Base-by-base conservation (phyloP, 1,140 invertebrate genomes). In the Drosophila ohnishii region DNA sequence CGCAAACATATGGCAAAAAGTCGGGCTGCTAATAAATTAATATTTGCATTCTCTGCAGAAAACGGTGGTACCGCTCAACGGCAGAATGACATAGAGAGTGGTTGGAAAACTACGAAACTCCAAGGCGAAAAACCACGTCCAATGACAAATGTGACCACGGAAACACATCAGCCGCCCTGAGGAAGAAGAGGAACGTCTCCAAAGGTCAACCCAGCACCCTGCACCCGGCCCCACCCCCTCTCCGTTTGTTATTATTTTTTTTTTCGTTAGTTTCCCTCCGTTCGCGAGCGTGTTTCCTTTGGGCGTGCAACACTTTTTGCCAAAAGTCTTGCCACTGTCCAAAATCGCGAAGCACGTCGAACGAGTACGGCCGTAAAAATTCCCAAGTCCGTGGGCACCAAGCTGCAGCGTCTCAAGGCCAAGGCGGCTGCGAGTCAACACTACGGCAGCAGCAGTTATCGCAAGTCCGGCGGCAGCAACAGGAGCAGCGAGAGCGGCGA, bases 391-490 rank as follows among this genome's bases (percentile, higher is more conserved):
- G 73, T 76, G 80, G 82, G 79, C 76, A 86, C 85, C 50, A 90
- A 89, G 75, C 82, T 90, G 75, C 89, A 90, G 73, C 90, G 90
- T 81, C 89, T 90, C 55, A 90, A 90, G 76, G 89, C 89, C 80
- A 90, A 90, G 77, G 89, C 87, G 76, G 84, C 89, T 80, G 89
- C 84, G 64, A 86, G 79, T 81, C 81, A 90, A 80, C 87, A 72
- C 47, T 85, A 78, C 80, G 84, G 77, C 67, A 50, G 77, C 67
- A 67, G 78, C 80, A 80, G 19, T 61, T 78, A 90, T 65, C 77
- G 80, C 25, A 88, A 90, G 72, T 75, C 83, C 60, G 71, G 80
- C 14, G 72, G 63, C 62, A 48, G 58, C 45, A 66, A 35, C 53
- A 70, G 48, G 44, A 42, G 50, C 34, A 44, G 60, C 58, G 47